phyloP scores from a whole-genome alignment of 1,140 invertebrate species.

The Bombus sylvicola region DNA sequence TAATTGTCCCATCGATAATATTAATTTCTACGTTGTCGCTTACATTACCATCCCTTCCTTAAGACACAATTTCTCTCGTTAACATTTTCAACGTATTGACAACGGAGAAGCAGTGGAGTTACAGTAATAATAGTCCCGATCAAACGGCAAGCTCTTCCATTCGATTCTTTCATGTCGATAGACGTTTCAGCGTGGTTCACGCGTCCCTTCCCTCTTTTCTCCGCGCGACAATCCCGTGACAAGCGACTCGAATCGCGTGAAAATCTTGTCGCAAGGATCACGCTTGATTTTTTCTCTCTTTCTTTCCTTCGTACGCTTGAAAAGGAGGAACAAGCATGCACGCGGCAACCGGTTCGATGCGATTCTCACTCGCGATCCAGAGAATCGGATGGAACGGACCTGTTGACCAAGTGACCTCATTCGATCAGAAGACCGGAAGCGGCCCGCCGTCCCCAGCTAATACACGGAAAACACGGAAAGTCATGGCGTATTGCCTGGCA shows the following conservation, averaged over 20 bases:
- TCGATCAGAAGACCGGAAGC: constrained; percentile 78
- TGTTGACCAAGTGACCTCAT: constrained; percentile 82
- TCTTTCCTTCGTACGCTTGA: not conserved
- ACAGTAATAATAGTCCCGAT: not conserved
- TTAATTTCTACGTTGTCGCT: not conserved
- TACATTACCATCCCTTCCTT: too few relatives aligned
- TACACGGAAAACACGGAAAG: constrained; percentile 62
- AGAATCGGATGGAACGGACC: constrained; percentile 79
- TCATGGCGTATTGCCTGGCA: not conserved
- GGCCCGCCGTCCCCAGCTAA: constrained; percentile 46
- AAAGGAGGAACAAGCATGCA: constrained; percentile 49
- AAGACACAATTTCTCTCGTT: not conserved
- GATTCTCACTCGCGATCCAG: constrained; percentile 79
- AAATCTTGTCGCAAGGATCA: constrained; percentile 47
- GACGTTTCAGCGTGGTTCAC: not conserved
- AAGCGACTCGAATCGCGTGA: constrained; percentile 24
- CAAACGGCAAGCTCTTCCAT: not conserved
- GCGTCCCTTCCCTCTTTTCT: not conserved
- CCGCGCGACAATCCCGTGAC: not conserved
- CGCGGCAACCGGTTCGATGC: constrained; percentile 77
- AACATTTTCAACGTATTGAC: not conserved
- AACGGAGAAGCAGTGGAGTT: not conserved
- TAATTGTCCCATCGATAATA: not conserved
- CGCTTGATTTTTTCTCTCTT: not conserved
- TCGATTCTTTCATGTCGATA: too few relatives aligned